phyloP scores from a whole-genome alignment of 2,797 vertebrate genomes.

The Sebastes oblongus region DNA sequence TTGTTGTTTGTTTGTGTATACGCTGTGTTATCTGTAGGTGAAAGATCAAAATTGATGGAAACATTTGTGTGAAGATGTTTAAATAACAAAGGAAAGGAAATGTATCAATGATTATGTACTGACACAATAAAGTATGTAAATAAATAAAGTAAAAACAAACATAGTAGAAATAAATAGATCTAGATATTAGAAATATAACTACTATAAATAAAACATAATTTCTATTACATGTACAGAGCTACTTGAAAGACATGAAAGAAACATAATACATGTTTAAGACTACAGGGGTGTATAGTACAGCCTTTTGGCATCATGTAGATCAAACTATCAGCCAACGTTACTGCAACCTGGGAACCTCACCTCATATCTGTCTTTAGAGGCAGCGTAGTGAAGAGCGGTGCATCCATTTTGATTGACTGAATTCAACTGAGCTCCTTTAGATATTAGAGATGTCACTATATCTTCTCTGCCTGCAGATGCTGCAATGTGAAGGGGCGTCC shows the following conservation, averaged over 20 bases:
- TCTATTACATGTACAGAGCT: background rate
- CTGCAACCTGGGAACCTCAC: conserved; percentile 64
- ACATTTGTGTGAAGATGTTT: too few relatives aligned
- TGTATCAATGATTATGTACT: too few relatives aligned
- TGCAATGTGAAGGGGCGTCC: conserved; percentile 96
- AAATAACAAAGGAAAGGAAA: too few relatives aligned
- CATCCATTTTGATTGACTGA: conserved; percentile 94
- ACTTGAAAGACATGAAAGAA: background rate
- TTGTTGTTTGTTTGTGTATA: too few relatives aligned
- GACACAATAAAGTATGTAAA: too few relatives aligned
- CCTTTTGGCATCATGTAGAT: background rate
- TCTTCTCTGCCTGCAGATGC: conserved; percentile 94
- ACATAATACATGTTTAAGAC: background rate
- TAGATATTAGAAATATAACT: background rate
- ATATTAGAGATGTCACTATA: conserved; percentile 90
- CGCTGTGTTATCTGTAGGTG: too few relatives aligned
- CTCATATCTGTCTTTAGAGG: conserved; percentile 95
- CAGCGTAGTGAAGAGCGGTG: conserved; percentile 94
- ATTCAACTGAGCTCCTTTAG: conserved; percentile 91
- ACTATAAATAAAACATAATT: background rate
- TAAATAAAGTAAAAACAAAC: too few relatives aligned
- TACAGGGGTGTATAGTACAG: background rate
- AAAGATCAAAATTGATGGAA: fast-evolving
- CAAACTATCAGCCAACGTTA: background rate
- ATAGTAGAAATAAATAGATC: background rate